Evolutionary conservation across 2,888 invertebrate species (phyloP), one percentile per base, ranked within the genome.

Genomic region (Ectemnius continuus): DNA sequence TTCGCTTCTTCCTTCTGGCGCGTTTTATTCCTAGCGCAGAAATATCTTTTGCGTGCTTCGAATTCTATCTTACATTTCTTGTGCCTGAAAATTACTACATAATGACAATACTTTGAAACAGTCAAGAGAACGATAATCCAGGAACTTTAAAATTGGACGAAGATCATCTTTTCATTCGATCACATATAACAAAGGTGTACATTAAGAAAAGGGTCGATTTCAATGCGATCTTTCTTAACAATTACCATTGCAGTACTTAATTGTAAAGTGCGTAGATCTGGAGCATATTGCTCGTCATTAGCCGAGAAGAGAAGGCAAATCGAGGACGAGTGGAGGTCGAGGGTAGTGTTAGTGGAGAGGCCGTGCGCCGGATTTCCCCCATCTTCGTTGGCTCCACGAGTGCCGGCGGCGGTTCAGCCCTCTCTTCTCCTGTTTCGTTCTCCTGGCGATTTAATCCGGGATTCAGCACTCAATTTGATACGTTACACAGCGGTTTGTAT

Each of bases 391-490:
- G 72, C 69, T 73, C 70, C 74, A 74, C 69, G 82, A 63, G 63
- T 79, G 75, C 70, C 70, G 66, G 36, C 4, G 2, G 36, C 36
- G 36, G 36, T 36, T 36, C 72, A 78, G 68, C 70, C 75, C 75
- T 75, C 68, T 73, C 75, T 75, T 65, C 67, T 58, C 77, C 66
- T 82, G 84, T 77, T 75, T 82, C 84, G 75, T 77, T 78, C 78
- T 36, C 36, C 81, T 84, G 78, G 83, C 85, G 83, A 85, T 87
- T 89, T 90, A 90, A 90, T 90, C 90, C 89, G 80, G 87, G 89
- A 89, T 90, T 89, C 89, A 88, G 89, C 89, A 89, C 90, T 90
- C 90, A 90, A 90, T 90, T 90, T 90, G 86, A 88, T 88, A 87
- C 88, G 88, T 87, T 85, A 88, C 88, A 88, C 88, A 83, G 88